Base-by-base conservation (phyloP, 2,888 invertebrate genomes). In the Synanthedon vespiformis region DNA sequence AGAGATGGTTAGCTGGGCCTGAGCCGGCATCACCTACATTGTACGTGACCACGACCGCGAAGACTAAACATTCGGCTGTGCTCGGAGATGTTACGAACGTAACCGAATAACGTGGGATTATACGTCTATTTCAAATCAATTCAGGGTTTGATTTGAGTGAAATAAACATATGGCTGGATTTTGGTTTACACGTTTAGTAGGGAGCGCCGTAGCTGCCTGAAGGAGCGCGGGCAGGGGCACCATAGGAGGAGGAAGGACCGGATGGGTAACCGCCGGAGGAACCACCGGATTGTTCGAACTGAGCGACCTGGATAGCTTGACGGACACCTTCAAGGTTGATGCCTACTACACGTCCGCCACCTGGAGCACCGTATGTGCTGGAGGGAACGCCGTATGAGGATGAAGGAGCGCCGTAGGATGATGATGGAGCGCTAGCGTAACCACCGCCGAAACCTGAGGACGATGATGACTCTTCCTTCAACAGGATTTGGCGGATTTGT, bases 301-400 rank as follows among this genome's bases (percentile, higher is more conserved):
- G 94, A 48, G 95, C 95, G 58, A 95, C 95, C 77, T 95, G 95
- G 82, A 95, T 93, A 64, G 94, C 95, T 68, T 94, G 95, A 68
- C 94, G 93, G 69, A 95, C 93, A 58, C 93, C 94, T 67, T 95
- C 95, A 59, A 95, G 91, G 80, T 94, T 92, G 80, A 95, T 92
- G 61, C 95, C 95, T 62, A 94, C 94, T 53, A 95, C 94, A 64
- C 92, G 90, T 60, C 87, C 67, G 85, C 86, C 69, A 34, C 84
- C 81, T 2, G 85, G 85, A 44, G 88, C 92, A 57, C 92, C 93
- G 79, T 92, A 92, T 56, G 88, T 87, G 0, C 92, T 88, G 51
- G 92, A 91, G 55, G 93, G 93, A 53, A 86, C 91, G 54, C 92
- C 91, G 73, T 92, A 92, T 65, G 89, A 89, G n/a, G 89, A 75